Evolutionary conservation across 2,888 invertebrate genomes (phyloP), one percentile per base, ranked within the genome.

Genomic region (Chalcis sispes): DNA sequence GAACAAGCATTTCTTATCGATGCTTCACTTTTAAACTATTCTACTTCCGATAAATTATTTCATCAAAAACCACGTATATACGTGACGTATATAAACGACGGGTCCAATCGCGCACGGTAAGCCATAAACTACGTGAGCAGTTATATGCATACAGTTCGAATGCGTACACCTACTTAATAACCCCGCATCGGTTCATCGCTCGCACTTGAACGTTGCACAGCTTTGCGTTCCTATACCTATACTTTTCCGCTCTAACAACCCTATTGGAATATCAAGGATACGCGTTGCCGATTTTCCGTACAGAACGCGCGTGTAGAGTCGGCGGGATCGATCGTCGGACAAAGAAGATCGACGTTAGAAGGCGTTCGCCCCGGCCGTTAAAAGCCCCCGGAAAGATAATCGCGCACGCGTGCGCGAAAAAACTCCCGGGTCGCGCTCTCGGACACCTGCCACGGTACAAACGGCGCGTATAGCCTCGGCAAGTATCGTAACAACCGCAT

Each of bases 381-480:
- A 69, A 40, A n/a, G 32, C 32, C 20, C 27, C 15, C 18, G n/a
- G 27, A 29, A 2, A 20, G 61, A 36, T 62, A 71, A 71, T 61
- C 70, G 61, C 50, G 36, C 25, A 13, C 0, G 23, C 27, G 8
- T 1, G n/a, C 42, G 32, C 7, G 48, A 23, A 40, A 46, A 50
- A 59, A 36, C 36, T n/a, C 23, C 13, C 20, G 56, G 67, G 56
- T 66, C 54, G 23, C 70, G 29, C 23, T n/a, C n/a, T n/a, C n/a
- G 27, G 59, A 79, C 79, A 79, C 77, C 80, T 79, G 80, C 77
- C 77, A 79, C 66, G n/a, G n/a, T n/a, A 77, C 72, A 67, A n/a
- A n/a, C n/a, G n/a, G 71, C 78, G 18, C 0, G 2, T 32, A 2
- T 59, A 7, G n/a, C 10, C 42, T 7, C 4, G 20, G 2, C 15